Base-by-base conservation (phyloP, 2,113 vertebrate genomes). In the Pao palembangensis region DNA sequence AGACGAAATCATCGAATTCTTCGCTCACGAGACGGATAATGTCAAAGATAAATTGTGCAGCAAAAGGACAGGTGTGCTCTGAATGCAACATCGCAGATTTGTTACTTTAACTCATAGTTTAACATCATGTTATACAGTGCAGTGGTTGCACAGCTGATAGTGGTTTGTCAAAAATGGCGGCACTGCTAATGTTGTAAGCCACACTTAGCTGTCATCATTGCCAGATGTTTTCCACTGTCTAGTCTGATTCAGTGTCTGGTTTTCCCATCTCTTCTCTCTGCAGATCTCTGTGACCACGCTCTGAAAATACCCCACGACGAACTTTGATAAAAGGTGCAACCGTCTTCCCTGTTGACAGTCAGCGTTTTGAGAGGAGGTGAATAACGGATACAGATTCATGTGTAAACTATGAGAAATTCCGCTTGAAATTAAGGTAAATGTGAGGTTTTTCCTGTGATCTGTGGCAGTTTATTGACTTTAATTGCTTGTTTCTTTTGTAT, bases 41-140 rank as follows among this genome's bases (percentile, higher is more conserved):
- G 91, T 98, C 63, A 98, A 98, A 87, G 96, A 98, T 85, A 93
- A 90, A 72, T 92, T 99, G 31, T 99, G 96, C 87, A 99, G 96
- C 89, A 94, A 93, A 71, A 89, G 95, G 49, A 98, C 96, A 54
- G 96, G 96, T 98, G 67, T 8, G 61, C 43, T 51, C 19, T 58
- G 17, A 49, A 12, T 18, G 11, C 21, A 23, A 23, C 21, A 23
- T 23, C 3, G 42, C 15, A 43, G 42, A 12, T 43, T 14, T 43
- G 3, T 43, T 14, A 43, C 12, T 43, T 15, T 2, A 23, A 23
- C 21, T 23, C 21, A 23, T 2, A 23, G 21, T 23, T 23, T 23
- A 23, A 3, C 21, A 23, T 23, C 3, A 23, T 23, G 2, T 23
- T 23, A 23, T 23, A 23, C 21, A 23, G 21, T 23, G 21, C 21